Evolutionary conservation across 2,113 vertebrate genomes (phyloP).

Genomic region (Apistogramma diplotaenia): DNA sequence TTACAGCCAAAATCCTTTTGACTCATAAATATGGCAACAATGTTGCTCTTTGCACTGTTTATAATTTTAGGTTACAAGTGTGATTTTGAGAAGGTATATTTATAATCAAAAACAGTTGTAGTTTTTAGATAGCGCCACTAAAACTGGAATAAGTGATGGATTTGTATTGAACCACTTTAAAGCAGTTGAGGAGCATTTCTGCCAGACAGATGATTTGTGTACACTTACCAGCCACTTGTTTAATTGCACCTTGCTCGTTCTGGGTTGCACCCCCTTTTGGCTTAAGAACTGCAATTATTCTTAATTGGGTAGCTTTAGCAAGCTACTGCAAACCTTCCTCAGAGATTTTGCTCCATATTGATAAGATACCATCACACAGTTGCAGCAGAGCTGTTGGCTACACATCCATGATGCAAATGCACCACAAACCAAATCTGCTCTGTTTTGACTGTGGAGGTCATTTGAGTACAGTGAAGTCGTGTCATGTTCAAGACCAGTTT

Average conservation of each 20-base stretch:
- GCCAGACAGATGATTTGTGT: background rate
- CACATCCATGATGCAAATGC: background rate
- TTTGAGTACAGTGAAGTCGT: background rate
- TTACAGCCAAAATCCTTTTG: background rate
- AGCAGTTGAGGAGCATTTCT: background rate
- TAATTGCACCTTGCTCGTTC: background rate
- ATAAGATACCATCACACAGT: background rate
- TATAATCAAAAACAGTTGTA: background rate
- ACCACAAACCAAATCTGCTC: background rate
- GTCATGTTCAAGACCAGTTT: background rate
- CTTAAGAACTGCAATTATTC: background rate
- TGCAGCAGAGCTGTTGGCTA: background rate
- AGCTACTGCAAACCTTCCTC: background rate
- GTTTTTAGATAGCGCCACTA: background rate
- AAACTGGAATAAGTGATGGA: background rate
- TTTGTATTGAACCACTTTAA: background rate
- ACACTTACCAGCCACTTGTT: background rate
- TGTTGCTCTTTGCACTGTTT: background rate
- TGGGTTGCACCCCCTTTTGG: accelerated
- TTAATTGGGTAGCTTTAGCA: background rate
- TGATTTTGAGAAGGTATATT: background rate
- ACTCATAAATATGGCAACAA: background rate
- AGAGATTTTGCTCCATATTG: background rate
- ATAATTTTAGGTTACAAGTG: background rate
- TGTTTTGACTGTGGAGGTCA: background rate